phyloP scores from a whole-genome alignment of 2,113 vertebrate genomes.

The Microcebus ravelobensis region DNA sequence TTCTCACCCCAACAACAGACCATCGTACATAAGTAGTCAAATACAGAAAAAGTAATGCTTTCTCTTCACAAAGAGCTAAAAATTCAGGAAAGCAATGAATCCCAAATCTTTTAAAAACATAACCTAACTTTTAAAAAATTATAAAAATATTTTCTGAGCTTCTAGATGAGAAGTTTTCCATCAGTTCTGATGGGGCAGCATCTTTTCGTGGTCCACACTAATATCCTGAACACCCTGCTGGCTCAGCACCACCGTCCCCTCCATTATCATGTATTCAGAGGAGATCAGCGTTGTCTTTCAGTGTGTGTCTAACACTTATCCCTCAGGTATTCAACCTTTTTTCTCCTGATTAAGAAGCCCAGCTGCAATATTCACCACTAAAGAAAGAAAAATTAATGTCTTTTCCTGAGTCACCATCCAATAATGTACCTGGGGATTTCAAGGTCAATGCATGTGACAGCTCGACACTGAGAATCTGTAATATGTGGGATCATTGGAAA shows the following conservation, averaged over 20 bases:
- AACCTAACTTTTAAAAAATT: neutral
- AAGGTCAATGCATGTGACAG: conserved; percentile 46
- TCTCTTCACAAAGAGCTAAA: neutral
- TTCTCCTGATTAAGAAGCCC: conserved; percentile 55
- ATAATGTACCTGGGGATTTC: conserved; percentile 31
- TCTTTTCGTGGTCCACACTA: neutral
- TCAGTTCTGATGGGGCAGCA: conserved; percentile 8
- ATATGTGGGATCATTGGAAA: conserved; percentile 26
- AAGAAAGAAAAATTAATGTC: neutral
- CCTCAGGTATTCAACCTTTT: conserved; percentile 55
- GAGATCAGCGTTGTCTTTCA: conserved; percentile 51
- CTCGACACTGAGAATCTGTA: neutral
- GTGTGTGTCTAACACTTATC: neutral
- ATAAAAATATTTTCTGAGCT: conserved; percentile 17
- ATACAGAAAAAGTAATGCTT: conserved; percentile 21
- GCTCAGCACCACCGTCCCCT: conserved; percentile 40
- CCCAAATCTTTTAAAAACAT: neutral
- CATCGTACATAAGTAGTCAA: neutral
- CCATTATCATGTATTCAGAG: conserved; percentile 54
- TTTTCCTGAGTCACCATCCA: conserved; percentile 50
- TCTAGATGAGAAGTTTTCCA: neutral
- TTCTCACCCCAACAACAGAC: neutral
- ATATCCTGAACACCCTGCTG: neutral
- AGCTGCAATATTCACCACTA: conserved; percentile 51
- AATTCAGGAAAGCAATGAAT: neutral